Evolutionary conservation across 2,113 vertebrate species (phyloP), one percentile per base, ranked within the genome.

Genomic region (Ascaphus truei): DNA sequence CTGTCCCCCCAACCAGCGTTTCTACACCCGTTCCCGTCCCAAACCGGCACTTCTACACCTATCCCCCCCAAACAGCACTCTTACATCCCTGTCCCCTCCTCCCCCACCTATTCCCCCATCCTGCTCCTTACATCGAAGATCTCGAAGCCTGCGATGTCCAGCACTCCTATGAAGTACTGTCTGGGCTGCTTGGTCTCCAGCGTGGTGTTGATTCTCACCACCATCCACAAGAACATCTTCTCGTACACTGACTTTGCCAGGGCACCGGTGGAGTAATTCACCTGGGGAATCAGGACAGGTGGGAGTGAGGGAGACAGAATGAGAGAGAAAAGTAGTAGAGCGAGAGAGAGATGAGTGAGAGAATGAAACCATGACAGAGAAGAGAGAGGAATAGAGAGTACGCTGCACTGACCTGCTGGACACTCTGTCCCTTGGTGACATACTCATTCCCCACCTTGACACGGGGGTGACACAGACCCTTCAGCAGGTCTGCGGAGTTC

Each of bases 161-260:
- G 61, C 47, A 97, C 94, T 3, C 95, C 95, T 31, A 96, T 97
- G 84, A 92, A 97, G 81, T 82, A 92, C 68, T 97, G 93, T 1
- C 89, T 82, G 0, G 91, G 90, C 73, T 92, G 90, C 74, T 87
- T 93, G 72, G 92, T 93, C 77, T 93, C 92, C 75, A 94, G 78
- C 0, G 89, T 88, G 67, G 80, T 76, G 1, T 94, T 94, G 80
- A 93, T 93, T 55, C 89, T 84, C 0, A 61, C 57, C 73, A 93
- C 92, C 92, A 93, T 94, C 92, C 92, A 93, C 39, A 81, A 79
- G 80, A 93, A 93, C 92, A 93, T 93, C 77, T 88, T 95, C 79
- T 95, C 93, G 0, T 96, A 95, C 72, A 95, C 90, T 0, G 93
- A 76, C 76, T 96, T 96, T 41, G 86, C 80, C 82, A 95, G 67